Percentiles rank a stretch among this genome's conserved stretches.
Evolutionary conservation across 2,888 invertebrate genomes (phyloP).

Genomic region (Cistogaster globosa): DNA sequence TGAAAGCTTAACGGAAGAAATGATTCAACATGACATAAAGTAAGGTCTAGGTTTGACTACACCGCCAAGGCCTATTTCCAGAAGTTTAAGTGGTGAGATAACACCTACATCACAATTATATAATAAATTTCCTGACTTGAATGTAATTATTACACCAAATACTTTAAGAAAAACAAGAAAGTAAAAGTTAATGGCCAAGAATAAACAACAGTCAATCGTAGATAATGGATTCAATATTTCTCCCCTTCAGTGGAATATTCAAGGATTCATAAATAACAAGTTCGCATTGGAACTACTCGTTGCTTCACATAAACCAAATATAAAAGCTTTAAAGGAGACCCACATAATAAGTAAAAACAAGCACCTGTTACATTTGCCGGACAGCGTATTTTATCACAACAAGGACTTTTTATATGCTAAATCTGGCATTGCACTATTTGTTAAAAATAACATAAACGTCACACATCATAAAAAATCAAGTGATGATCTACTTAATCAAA

Average conservation of each 20-base stretch:
- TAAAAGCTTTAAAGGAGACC: not conserved
- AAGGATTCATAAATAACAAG: conserved; percentile 15
- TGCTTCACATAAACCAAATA: conserved; percentile 7
- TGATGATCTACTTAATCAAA: too few species aligned
- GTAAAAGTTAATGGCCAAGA: not conserved
- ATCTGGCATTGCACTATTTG: too few species aligned
- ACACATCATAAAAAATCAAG: too few species aligned
- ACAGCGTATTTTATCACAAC: not conserved
- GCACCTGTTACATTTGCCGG: conserved; percentile 12
- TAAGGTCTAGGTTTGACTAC: conserved; percentile 8
- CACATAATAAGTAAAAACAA: too few species aligned
- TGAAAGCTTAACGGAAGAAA: conserved; percentile 23
- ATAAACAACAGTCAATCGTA: conserved; percentile 17
- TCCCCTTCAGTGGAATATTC: conserved; percentile 40
- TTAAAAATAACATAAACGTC: too few species aligned
- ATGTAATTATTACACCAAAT: conserved; percentile 23
- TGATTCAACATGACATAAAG: not conserved
- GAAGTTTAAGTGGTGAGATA: not conserved
- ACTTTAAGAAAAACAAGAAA: not conserved
- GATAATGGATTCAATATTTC: conserved; percentile 14
- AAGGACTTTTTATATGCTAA: too few species aligned
- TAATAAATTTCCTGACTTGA: conserved; percentile 30
- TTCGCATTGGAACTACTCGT: conserved; percentile 20
- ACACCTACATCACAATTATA: conserved; percentile 32
- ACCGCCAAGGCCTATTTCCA: not conserved